These are phyloP conservation scores for Meriones unguiculatus DNA, from an alignment of 2,113 vertebrate genomes.

Conservation along the genomic window DNA sequence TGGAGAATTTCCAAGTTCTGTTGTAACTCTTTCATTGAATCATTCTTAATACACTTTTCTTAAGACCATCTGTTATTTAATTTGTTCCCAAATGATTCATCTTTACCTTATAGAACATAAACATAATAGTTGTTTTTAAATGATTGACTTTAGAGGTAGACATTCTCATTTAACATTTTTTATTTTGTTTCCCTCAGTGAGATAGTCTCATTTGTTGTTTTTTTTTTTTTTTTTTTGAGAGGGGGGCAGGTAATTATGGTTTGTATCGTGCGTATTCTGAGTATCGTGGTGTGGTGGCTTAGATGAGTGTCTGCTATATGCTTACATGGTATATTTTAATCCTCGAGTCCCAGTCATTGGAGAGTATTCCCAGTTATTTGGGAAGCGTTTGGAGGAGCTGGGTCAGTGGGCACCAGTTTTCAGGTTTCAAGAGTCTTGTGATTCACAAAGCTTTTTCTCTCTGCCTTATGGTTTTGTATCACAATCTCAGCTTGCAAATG, in stretches of 20 bases:
- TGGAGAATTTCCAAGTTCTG: neutral
- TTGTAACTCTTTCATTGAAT: neutral
- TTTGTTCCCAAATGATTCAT: neutral
- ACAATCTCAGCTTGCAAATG: too few relatives aligned
- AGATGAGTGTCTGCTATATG: neutral
- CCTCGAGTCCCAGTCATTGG: neutral
- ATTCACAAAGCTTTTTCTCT: neutral
- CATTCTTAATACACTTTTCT: neutral
- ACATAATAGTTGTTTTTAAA: neutral
- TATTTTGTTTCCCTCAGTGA: neutral
- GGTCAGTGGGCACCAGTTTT: neutral
- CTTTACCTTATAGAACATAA: neutral
- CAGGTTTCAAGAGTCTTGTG: neutral
- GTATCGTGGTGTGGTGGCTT: neutral
- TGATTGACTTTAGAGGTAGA: neutral
- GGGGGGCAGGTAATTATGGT: neutral
- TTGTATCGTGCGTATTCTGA: neutral
- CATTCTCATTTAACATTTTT: neutral
- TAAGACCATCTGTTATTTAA: neutral
- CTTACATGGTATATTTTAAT: neutral
- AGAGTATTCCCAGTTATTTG: neutral
- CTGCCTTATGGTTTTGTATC: too few relatives aligned
- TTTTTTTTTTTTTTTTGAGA: neutral
- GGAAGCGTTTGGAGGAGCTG: neutral
- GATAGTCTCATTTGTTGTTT: neutral